A percentile compares a stretch with the other conserved stretches of the same genome.
These are phyloP conservation scores for Psephotus haematonotus DNA, from an alignment of 2,113 vertebrate species.

Conservation along the genomic window DNA sequence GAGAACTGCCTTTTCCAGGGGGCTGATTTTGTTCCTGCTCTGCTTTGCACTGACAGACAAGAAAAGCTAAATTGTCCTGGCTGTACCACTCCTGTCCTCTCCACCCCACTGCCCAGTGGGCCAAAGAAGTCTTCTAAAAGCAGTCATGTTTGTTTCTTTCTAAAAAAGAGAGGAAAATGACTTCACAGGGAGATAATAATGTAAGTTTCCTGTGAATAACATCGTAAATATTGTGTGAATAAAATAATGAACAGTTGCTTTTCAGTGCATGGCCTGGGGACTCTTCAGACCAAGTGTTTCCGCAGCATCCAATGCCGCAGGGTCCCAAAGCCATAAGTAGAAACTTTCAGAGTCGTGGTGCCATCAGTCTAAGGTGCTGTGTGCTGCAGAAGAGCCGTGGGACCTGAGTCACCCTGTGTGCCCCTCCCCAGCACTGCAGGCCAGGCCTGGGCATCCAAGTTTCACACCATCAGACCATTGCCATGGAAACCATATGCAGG, in stretches of 20 bases:
- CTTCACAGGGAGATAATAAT: background rate
- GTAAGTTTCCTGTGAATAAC: background rate
- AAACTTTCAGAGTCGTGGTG: rapidly evolving
- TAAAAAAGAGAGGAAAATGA: background rate
- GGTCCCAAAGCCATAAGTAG: background rate
- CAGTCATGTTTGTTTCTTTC: background rate
- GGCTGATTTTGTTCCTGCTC: background rate
- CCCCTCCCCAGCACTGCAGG: background rate
- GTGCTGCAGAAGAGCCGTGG: rapidly evolving
- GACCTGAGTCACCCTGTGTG: background rate
- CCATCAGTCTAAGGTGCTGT: background rate
- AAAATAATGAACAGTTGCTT: background rate
- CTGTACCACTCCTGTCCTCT: background rate
- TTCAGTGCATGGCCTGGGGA: background rate
- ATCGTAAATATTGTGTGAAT: background rate
- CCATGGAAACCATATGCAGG: background rate
- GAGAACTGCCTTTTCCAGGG: background rate
- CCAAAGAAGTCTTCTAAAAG: background rate
- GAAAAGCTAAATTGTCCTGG: background rate
- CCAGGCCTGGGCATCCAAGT: background rate
- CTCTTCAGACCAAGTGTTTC: background rate
- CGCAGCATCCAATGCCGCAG: background rate
- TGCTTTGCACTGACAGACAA: background rate
- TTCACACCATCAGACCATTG: background rate
- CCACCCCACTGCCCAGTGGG: background rate